A percentile compares a stretch with the other conserved stretches of the same genome.
These are phyloP conservation scores for Morpho achilles DNA, from an alignment of 2,888 invertebrate genomes.

Conservation along the genomic window DNA sequence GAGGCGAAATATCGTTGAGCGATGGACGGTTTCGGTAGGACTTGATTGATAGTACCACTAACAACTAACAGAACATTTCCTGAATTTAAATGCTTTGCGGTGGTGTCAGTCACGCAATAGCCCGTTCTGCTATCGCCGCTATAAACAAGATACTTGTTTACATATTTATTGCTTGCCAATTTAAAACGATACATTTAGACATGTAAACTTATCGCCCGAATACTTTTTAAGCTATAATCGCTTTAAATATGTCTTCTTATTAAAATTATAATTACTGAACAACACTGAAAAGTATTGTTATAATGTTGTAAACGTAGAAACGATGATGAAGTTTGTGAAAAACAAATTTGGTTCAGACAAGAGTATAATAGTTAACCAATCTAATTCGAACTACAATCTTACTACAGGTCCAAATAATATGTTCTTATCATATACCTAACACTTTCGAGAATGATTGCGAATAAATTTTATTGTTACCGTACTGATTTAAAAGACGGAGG, in stretches of 20 bases:
- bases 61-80: conserved; percentile 19
- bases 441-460: too few relatives aligned
- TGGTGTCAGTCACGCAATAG: conserved; percentile 26
- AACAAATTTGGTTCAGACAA: too few relatives aligned
- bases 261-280: not conserved
- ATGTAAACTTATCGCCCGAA: conserved; percentile 7
- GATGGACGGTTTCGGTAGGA: conserved; percentile 11
- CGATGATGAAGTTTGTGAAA: too few relatives aligned
- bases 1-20: not conserved
- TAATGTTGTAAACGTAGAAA: not conserved
- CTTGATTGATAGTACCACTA: conserved; percentile 22
- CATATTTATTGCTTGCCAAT: conserved; percentile 23
- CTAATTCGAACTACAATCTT: too few relatives aligned
- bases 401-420: too few relatives aligned
- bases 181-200: conserved; percentile 13
- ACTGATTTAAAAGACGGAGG: too few relatives aligned
- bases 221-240: not conserved
- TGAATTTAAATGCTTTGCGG: conserved; percentile 27
- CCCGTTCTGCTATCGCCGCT: conserved; percentile 15
- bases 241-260: not conserved
- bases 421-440: too few relatives aligned
- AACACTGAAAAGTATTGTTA: not conserved
- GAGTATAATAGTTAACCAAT: too few relatives aligned
- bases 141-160: conserved; percentile 19
- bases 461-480: too few relatives aligned